Evolutionary conservation across 1,140 invertebrate genomes (phyloP), one percentile per base, ranked within the genome.

Genomic region (Zaprionus kolodkinae): DNA sequence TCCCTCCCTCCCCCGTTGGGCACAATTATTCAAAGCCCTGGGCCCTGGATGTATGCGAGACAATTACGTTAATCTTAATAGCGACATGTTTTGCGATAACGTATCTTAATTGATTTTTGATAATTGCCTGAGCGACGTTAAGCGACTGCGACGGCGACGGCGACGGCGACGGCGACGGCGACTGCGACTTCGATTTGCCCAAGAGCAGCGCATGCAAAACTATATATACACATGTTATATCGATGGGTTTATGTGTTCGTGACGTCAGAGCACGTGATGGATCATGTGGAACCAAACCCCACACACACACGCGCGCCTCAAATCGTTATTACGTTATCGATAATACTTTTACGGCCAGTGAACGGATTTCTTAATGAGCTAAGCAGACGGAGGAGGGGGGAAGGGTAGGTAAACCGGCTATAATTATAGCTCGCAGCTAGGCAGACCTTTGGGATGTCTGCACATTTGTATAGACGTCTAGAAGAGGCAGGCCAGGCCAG

Each of bases 191-290:
- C 38, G n/a, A 79, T 74, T 68, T 43, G 54, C 62, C 62, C 56
- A 35, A 64, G 45, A 62, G 56, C 45, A 62, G 61, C 17, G 56
- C 57, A 63, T 43, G 76, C 40, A 62, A 54, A 82, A 70, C 79
- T 75, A 82, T 62, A 57, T 78, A 60, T 33, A 11, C 59, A 66
- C 54, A 45, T 59, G 6, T 50, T 33, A 48, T 21, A 25, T 50
- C 17, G 45, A 67, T 63, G 72, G 35, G 15, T 38, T 59, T 43
- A 76, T 80, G 45, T 48, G 66, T 45, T 17, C 57, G 64, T 89
- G 85, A 89, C 75, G 85, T 81, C 81, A 84, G 75, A 85, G 85
- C 85, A 89, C 81, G 85, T 89, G 85, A 89, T 89, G 69, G 85
- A 89, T 89, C 85, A 89, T 89, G 73, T 84, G 81, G 38, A 65